Conservation (phyloP, 2,888 invertebrate genomes). For the Taphrorychus bicolor region DNA sequence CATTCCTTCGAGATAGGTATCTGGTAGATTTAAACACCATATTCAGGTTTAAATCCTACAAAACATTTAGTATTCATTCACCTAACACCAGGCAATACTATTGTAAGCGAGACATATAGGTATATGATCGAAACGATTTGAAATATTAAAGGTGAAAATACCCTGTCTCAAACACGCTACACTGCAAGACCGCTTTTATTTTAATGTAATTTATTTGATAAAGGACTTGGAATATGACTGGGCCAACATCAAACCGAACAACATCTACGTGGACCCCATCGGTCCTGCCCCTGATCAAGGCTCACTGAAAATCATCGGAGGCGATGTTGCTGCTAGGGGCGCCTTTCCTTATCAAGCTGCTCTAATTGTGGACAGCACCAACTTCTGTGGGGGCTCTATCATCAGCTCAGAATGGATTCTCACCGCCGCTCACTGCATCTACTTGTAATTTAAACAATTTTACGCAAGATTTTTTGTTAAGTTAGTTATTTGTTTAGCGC, state of each 20-base stretch:
- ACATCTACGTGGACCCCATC: conserved; percentile 23
- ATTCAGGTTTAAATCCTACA: too few species aligned
- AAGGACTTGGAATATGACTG: conserved; percentile 18
- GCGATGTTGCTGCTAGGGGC: conserved; percentile 16
- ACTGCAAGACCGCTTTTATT: too few species aligned
- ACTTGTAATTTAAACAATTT: conserved; percentile 20
- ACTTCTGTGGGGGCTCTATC: conserved; percentile 42
- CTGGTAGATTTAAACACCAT: too few species aligned
- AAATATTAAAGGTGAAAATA: too few species aligned
- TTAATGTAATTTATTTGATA: too few species aligned
- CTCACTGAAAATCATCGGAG: conserved; percentile 27
- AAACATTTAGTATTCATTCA: too few species aligned
- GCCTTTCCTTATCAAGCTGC: conserved; percentile 35
- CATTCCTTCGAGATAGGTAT: too few species aligned
- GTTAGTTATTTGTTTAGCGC: conserved; percentile 13
- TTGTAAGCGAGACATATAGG: too few species aligned
- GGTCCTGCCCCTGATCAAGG: conserved; percentile 9
- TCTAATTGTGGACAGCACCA: conserved; percentile 20
- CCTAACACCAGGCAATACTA: too few species aligned
- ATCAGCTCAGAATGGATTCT: conserved; percentile 38
- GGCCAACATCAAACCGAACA: conserved; percentile 12
- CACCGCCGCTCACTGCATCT: conserved; percentile 43
- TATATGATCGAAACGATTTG: too few species aligned
- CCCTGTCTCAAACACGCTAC: too few species aligned
- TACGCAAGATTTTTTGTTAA: not conserved